phyloP scores from a whole-genome alignment of 2,888 invertebrate species.

The Teleogryllus oceanicus region DNA sequence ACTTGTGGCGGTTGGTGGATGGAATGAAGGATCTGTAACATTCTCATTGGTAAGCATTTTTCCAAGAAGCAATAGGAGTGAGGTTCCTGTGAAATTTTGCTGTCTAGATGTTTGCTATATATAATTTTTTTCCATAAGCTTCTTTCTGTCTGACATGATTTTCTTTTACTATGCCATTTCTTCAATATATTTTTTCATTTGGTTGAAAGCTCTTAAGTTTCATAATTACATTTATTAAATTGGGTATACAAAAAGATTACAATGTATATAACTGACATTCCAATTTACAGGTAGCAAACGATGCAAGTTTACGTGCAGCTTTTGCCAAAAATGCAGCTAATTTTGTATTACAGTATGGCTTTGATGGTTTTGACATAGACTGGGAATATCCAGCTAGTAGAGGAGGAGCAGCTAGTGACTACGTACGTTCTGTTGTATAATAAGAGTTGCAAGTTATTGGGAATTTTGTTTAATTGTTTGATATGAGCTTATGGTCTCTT shows the following conservation, averaged over 20 bases:
- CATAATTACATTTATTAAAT: not conserved
- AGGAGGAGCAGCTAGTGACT: conserved; percentile 52
- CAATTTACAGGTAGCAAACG: conserved; percentile 45
- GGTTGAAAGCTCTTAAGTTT: no score
- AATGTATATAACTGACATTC: no score
- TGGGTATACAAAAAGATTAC: not conserved
- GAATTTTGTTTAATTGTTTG: not conserved
- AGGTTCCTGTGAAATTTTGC: not conserved
- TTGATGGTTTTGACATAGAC: conserved; percentile 70
- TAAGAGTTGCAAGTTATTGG: not conserved
- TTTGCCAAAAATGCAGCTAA: conserved; percentile 53
- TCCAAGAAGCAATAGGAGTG: conserved; percentile 9
- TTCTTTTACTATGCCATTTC: no score
- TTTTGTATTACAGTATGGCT: conserved; percentile 56
- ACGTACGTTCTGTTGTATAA: conserved; percentile 31
- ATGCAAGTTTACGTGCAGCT: conserved; percentile 47
- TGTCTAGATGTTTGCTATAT: no score
- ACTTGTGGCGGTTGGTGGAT: conserved; percentile 66
- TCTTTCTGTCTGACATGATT: no score
- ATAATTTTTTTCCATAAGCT: no score
- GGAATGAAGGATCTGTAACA: conserved; percentile 61
- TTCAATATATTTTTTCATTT: no score
- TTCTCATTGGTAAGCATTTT: conserved; percentile 52
- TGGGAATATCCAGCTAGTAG: conserved; percentile 68
- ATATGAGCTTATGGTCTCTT: not conserved